Evolutionary conservation across 2,113 vertebrate genomes (phyloP).

Genomic region (Alethe castanea): DNA sequence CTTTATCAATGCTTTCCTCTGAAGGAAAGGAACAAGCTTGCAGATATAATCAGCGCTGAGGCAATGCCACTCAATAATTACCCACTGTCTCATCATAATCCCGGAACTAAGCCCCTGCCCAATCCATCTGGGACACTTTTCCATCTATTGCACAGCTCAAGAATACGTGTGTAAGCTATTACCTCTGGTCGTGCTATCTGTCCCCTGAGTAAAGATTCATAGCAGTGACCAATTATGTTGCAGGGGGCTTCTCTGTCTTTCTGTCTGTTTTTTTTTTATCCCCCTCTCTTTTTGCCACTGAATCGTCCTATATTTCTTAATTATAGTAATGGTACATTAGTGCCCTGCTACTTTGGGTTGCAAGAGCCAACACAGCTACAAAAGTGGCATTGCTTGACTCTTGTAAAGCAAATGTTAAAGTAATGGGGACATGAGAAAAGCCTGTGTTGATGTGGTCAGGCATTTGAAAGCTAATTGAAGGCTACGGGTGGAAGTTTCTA

Average conservation of each 20-base stretch:
- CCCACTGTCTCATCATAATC: conserved; percentile 94
- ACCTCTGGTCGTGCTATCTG: conserved; percentile 73
- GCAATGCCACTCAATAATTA: conserved; percentile 89
- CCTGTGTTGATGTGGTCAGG: not conserved
- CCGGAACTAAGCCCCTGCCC: conserved; percentile 93
- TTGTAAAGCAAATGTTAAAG: not conserved
- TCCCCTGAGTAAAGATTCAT: conserved; percentile 73
- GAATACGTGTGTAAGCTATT: conserved; percentile 79
- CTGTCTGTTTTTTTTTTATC: not conserved
- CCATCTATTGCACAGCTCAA: conserved; percentile 78
- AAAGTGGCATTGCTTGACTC: not conserved
- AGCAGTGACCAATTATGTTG: conserved; percentile 77
- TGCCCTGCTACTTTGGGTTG: not conserved
- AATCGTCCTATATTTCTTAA: conserved; percentile 40
- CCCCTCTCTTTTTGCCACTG: not conserved
- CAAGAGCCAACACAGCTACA: conserved; percentile 13
- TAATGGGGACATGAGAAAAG: not conserved
- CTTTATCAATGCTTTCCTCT: conserved; percentile 82
- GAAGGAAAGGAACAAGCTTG: conserved; percentile 80
- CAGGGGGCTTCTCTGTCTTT: conserved; percentile 13
- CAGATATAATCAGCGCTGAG: conserved; percentile 88
- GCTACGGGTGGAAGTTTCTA: not conserved
- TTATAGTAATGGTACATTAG: conserved; percentile 29
- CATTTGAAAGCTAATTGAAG: not conserved
- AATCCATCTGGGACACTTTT: conserved; percentile 93